A percentile compares a stretch with the other conserved stretches of the same genome.
Evolutionary conservation across 2,888 invertebrate genomes (phyloP).

Genomic region (Chironomus tentans): DNA sequence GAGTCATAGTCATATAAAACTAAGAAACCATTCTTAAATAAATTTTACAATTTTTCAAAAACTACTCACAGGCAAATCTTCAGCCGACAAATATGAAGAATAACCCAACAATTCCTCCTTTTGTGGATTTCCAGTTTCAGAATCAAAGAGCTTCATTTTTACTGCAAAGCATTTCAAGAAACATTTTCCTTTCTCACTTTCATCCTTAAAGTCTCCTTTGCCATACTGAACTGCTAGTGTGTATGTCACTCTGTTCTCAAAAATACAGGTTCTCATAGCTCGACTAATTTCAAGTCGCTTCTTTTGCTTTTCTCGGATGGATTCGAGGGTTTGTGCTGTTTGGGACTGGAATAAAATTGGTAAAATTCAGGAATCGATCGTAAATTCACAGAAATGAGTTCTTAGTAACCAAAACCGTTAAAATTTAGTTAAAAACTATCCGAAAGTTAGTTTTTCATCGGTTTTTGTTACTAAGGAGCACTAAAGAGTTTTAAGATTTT

Average conservation of each 20-base stretch:
- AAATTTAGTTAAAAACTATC: too few species aligned
- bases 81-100: not conserved
- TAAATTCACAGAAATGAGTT: too few species aligned
- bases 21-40: too few species aligned
- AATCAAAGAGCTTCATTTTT: not conserved
- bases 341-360: not conserved
- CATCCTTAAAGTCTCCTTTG: constrained; percentile 10
- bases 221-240: not conserved
- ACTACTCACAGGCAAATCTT: not conserved
- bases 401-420: too few species aligned
- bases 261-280: not conserved
- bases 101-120: not conserved
- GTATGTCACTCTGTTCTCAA: not conserved
- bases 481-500: too few species aligned
- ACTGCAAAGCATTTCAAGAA: constrained; percentile 9
- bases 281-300: not conserved
- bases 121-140: not conserved
- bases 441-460: too few species aligned
- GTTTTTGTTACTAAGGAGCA: too few species aligned
- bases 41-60: not conserved
- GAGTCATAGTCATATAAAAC: too few species aligned
- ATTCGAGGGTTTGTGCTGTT: not conserved
- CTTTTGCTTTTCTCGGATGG: not conserved
- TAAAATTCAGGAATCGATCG: too few species aligned
- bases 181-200: not conserved